phyloP scores from a whole-genome alignment of 2,797 vertebrate species.

The Lycodopsis pacificus region DNA sequence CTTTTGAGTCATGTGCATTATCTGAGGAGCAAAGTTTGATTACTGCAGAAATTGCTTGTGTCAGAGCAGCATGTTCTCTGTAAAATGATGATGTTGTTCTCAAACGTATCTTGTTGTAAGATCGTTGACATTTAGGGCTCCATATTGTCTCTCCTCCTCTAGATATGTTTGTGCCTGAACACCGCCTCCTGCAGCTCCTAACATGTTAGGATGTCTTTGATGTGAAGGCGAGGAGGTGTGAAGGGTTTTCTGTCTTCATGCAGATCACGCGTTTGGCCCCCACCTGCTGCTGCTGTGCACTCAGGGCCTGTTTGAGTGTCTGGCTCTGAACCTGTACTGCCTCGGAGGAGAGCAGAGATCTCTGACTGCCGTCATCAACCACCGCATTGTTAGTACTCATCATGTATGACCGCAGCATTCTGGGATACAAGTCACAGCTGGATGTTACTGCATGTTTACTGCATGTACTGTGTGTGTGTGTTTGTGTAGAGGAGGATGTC shows the following conservation, averaged over 20 bases:
- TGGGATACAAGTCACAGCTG: not conserved
- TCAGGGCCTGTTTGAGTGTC: constrained; percentile 90
- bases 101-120: not conserved
- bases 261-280: constrained; percentile 88
- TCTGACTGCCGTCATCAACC: constrained; percentile 88
- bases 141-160: not conserved
- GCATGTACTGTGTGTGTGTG: not conserved
- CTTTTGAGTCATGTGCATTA: not conserved
- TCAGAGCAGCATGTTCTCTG: not conserved
- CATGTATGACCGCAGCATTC: not conserved
- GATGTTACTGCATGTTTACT: not conserved
- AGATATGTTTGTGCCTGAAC: not conserved
- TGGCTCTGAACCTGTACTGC: constrained; percentile 91
- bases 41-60: not conserved
- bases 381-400: constrained; percentile 86
- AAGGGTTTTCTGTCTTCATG: not conserved
- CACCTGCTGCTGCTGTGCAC: constrained; percentile 89
- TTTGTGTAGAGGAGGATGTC: constrained; percentile 87
- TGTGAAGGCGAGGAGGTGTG: not conserved
- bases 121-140: not conserved
- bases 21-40: not conserved
- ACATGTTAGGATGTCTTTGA: not conserved
- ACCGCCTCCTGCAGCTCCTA: too few species aligned
- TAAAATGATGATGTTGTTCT: too few species aligned
- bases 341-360: constrained; percentile 88